Evolutionary conservation across 2,888 invertebrate species (phyloP).

Genomic region (Melitaea athalia): DNA sequence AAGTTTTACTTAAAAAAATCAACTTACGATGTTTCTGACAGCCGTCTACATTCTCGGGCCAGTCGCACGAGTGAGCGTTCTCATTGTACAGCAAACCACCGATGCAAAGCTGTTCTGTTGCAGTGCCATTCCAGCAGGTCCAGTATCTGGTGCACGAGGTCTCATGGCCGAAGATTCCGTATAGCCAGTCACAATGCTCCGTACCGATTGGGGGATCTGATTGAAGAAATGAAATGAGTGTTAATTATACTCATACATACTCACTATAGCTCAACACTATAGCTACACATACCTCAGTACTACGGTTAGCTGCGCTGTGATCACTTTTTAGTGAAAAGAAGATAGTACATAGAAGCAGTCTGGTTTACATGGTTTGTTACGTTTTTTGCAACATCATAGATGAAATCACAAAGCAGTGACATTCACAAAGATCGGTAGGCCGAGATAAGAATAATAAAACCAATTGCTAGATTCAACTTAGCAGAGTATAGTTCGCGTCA

Average conservation of each 20-base stretch:
- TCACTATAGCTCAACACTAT: too few species aligned
- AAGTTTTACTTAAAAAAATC: background rate
- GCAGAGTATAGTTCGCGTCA: too few species aligned
- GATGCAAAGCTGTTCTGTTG: conserved; percentile 95
- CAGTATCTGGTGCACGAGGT: conserved; percentile 96
- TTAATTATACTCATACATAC: too few species aligned
- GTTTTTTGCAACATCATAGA: too few species aligned
- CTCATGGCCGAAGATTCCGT: conserved; percentile 96
- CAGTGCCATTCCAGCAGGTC: conserved; percentile 97
- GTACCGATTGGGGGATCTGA: conserved; percentile 91
- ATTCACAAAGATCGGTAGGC: too few species aligned
- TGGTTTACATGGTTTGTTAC: too few species aligned
- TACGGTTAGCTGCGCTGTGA: too few species aligned
- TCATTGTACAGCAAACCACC: conserved; percentile 95
- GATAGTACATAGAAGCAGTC: background rate
- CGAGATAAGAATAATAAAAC: too few species aligned
- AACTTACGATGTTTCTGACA: conserved; percentile 96
- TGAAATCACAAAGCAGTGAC: too few species aligned
- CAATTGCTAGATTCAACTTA: too few species aligned
- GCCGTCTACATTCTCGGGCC: conserved; percentile 96
- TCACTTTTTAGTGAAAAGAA: background rate
- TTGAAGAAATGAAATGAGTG: background rate
- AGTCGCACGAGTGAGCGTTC: conserved; percentile 94
- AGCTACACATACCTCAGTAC: too few species aligned
- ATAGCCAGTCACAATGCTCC: conserved; percentile 95